These are phyloP conservation scores for Oncorhynchus mykiss DNA, from an alignment of 2,113 vertebrate species.

Conservation along the genomic window DNA sequence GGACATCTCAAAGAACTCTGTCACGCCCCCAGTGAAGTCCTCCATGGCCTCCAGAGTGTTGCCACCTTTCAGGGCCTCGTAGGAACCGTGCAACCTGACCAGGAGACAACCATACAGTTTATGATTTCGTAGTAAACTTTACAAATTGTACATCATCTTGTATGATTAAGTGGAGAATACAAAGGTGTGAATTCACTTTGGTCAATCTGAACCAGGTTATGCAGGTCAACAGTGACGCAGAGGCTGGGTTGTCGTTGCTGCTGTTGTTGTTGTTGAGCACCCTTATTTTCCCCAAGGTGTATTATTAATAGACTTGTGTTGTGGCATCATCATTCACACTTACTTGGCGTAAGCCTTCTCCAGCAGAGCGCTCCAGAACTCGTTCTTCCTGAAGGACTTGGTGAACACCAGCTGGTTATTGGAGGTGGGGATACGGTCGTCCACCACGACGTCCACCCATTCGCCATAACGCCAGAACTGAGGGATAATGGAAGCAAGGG, in stretches of 20 bases:
- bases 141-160: no score
- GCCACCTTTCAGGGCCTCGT: slow-evolving; percentile 94
- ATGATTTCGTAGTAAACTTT: no score
- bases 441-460: slow-evolving; percentile 94
- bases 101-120: background rate
- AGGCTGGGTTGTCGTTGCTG: background rate
- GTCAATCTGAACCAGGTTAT: slow-evolving; percentile 17
- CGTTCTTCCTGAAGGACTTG: slow-evolving; percentile 92
- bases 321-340: slow-evolving; percentile 33
- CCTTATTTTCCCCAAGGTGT: background rate
- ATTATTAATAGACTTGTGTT: slow-evolving; percentile 4
- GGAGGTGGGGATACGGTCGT: slow-evolving; percentile 92
- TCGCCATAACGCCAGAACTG: slow-evolving; percentile 98
- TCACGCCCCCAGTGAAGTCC: slow-evolving; percentile 96
- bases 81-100: slow-evolving; percentile 90
- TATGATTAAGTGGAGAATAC: no score
- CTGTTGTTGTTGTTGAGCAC: background rate
- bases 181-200: no score
- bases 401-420: slow-evolving; percentile 94
- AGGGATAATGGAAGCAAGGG: background rate
- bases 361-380: slow-evolving; percentile 97
- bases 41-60: slow-evolving; percentile 98
- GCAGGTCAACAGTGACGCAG: background rate
- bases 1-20: slow-evolving; percentile 90
- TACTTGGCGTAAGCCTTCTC: slow-evolving; percentile 99